Base-by-base conservation (phyloP, 2,113 vertebrate species). In the Rousettus leschenaultii region DNA sequence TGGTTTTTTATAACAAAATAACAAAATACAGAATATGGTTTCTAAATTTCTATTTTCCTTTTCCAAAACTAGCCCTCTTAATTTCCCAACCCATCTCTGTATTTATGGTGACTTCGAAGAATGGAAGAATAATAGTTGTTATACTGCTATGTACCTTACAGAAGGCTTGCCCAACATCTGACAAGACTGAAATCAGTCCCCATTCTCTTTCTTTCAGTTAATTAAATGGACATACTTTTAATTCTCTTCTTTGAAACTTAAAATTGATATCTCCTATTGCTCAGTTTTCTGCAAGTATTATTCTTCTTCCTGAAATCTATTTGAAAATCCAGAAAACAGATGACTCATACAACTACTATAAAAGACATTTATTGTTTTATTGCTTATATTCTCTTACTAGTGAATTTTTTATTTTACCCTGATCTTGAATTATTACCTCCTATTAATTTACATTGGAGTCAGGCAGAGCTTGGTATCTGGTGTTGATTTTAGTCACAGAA, bases 1-100 rank as follows among this genome's bases (percentile, higher is more conserved):
- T 59, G 48, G 79, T n/a, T 85, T 78, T 89, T 24, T 63, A 85
- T 16, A 21, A 86, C 53, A 59, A 80, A 59, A 85, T 16, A 21
- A 86, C 53, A 59, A 80, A 59, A 73, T 48, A 48, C 14, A 45
- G 30, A 63, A 59, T 21, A 48, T 59, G 3, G 38, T 66, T 89
- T 53, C 88, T 80, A 38, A 78, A 59, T 33, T 91, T 97, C 91
- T 73, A 53, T 65, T 75, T 63, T 22, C 45, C 77, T 91, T 71
- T 66, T 45, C 28, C n/a, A 55, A 74, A 91, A 91, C 57, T 28
- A 82, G 16, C 33, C 22, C 9, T 48, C 40, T 57, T 45, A 51
- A 45, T 86, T 88, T 89, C 65, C 38, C 55, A 93, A 38, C 7
- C 13, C 12, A 90, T 45, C n/a, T 65, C 14, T 89, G 15, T 48